Percentiles rank a stretch among this genome's conserved stretches.
Evolutionary conservation across 2,888 invertebrate species (phyloP).

Genomic region (Gerris lacustris): DNA sequence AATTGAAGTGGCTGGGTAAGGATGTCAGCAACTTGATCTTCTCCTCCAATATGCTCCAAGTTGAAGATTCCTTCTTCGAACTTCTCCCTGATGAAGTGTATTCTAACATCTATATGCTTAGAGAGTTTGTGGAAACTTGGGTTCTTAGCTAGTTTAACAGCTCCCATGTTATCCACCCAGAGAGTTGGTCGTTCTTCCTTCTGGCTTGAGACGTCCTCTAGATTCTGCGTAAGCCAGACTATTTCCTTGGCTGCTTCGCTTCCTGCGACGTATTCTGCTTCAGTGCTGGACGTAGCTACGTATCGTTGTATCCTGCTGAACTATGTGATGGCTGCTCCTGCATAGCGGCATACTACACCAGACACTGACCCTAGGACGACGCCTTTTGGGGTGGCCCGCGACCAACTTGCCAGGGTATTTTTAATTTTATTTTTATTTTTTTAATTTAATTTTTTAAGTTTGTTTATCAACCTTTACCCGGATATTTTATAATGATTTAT

Average conservation of each 20-base stretch:
- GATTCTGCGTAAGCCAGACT: too few species aligned
- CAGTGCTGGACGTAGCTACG: slow-evolving; percentile 20
- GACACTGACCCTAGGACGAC: slow-evolving; percentile 23
- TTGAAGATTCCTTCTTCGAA: too few species aligned
- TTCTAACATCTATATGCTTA: too few species aligned
- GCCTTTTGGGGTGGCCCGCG: slow-evolving; percentile 14
- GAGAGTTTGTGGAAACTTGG: too few species aligned
- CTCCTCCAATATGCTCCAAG: slow-evolving; percentile 12
- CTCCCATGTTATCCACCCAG: too few species aligned
- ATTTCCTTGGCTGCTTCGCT: too few species aligned
- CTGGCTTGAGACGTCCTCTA: too few species aligned
- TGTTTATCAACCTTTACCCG: slow-evolving; percentile 20
- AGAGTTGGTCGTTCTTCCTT: too few species aligned
- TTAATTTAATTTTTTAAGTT: slow-evolving; percentile 25
- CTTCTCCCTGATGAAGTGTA: too few species aligned
- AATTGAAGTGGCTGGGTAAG: background rate
- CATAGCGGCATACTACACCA: slow-evolving; percentile 24
- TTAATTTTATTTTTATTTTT: slow-evolving; percentile 18
- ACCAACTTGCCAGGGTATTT: background rate
- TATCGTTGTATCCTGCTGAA: slow-evolving; percentile 19
- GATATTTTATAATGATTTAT: too few species aligned
- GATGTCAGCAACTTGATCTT: slow-evolving; percentile 9
- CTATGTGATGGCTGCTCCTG: slow-evolving; percentile 23
- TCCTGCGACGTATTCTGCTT: too few species aligned
- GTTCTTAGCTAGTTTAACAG: too few species aligned